phyloP scores from a whole-genome alignment of 1,140 invertebrate genomes.

The Drosophila triauraria region DNA sequence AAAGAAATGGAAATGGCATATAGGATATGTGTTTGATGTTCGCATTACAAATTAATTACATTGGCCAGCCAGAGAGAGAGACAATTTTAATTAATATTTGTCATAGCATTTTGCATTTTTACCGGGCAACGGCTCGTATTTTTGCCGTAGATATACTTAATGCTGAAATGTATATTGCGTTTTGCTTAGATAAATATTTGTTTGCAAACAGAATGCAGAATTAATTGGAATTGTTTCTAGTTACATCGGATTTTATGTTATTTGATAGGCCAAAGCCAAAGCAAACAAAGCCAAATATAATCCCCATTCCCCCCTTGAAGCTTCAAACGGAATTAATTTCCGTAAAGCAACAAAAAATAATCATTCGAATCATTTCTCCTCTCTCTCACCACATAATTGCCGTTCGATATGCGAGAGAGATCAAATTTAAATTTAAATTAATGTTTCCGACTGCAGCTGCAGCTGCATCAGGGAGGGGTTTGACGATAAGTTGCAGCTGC shows the following conservation, averaged over 20 bases:
- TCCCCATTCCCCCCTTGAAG: background rate
- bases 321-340: slow-evolving; percentile 48
- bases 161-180: slow-evolving; percentile 40
- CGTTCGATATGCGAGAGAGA: slow-evolving; percentile 33
- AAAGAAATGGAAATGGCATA: slow-evolving; percentile 29
- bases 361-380: slow-evolving; percentile 30
- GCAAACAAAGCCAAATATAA: slow-evolving; percentile 27
- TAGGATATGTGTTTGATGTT: slow-evolving; percentile 7
- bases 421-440: slow-evolving; percentile 68
- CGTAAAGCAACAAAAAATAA: slow-evolving; percentile 41
- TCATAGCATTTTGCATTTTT: slow-evolving; percentile 45
- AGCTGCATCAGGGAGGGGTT: background rate
- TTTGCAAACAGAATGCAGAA: slow-evolving; percentile 58
- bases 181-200: slow-evolving; percentile 65
- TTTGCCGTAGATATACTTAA: slow-evolving; percentile 20
- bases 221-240: slow-evolving; percentile 66
- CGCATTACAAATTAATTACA: slow-evolving; percentile 63
- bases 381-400: slow-evolving; percentile 39
- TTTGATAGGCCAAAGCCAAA: slow-evolving; percentile 46
- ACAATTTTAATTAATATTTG: slow-evolving; percentile 72
- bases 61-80: background rate
- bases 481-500: slow-evolving; percentile 35
- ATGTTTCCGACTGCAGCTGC: slow-evolving; percentile 26
- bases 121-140: slow-evolving; percentile 1
- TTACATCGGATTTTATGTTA: slow-evolving; percentile 48